phyloP scores from a whole-genome alignment of 2,113 vertebrate species.

The Dromas ardeola region DNA sequence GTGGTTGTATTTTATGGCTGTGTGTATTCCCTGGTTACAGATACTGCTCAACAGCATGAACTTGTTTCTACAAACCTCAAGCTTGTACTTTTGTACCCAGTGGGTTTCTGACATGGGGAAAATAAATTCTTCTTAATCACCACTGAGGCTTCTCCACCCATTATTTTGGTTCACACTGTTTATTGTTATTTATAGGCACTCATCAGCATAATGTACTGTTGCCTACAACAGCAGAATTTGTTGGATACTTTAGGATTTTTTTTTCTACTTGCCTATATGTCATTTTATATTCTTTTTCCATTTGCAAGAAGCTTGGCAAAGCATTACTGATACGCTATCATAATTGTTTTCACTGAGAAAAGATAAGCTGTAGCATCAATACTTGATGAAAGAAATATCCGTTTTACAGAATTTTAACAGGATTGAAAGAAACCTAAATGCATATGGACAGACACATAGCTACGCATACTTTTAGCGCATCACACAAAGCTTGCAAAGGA shows the following conservation, averaged over 20 bases:
- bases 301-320: constrained; percentile 10
- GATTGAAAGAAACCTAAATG: not conserved
- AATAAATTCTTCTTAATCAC: constrained; percentile 20
- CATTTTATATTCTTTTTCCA: not conserved
- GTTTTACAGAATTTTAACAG: not conserved
- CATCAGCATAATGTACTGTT: not conserved
- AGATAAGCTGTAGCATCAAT: constrained; percentile 3
- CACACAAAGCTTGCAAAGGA: not conserved
- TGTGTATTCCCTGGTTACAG: not conserved
- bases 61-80: not conserved
- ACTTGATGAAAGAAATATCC: not conserved
- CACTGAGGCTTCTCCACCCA: not conserved
- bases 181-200: constrained; percentile 34
- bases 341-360: not conserved
- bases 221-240: not conserved
- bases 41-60: not conserved
- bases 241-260: not conserved
- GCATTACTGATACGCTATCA: not conserved
- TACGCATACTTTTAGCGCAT: rapidly evolving
- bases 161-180: not conserved
- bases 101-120: not conserved
- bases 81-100: not conserved
- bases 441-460: not conserved
- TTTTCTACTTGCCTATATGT: not conserved
- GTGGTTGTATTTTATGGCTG: not conserved